Base-by-base conservation (phyloP, 2,797 vertebrate genomes). In the Austrolebias charrua region DNA sequence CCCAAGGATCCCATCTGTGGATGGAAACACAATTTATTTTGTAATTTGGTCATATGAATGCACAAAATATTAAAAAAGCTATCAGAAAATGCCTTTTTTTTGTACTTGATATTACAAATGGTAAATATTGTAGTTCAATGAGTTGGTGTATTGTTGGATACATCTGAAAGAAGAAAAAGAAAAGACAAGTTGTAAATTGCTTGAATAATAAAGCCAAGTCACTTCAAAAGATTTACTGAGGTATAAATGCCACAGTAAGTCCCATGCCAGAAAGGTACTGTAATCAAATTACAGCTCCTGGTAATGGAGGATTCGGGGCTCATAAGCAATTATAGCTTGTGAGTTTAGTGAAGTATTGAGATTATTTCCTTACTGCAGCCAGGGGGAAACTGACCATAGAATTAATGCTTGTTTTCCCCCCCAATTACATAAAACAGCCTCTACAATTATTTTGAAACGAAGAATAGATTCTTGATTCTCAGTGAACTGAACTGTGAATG, bases 261-360 rank as follows among this genome's bases (percentile, higher is more conserved):
- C 45, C 13, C 18, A 24, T 15, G 12, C 31, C 10, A 58, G 43
- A 58, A 35, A 44, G n/a, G 16, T 24, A n/a, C 55, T 19, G 45
- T 11, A 71, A 14, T 49, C 33, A 63, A 57, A 75, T 71, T 49
- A 58, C 12, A 74, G 65, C 69, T 8, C 28, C 70, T 71, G 62
- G 56, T 59, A 67, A 75, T 71, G 51, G 46, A 61, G 75, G 77
- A 83, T 86, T 86, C 75, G 35, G 16, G 60, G 50, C 48, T 63
- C 71, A 79, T 71, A 60, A 31, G 44, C 24, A 60, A 76, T 52
- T 76, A 68, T 38, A 47, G 65, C 52, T 51, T 54, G 46, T 29
- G 47, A 61, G 60, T 66, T 53, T 52, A 54, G 19, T 42, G 20
- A 63, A 68, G 46, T 35, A 33, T 19, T 53, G 15, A 69, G 56